phyloP scores from a whole-genome alignment of 2,797 vertebrate genomes.

The Danionella dracula region DNA sequence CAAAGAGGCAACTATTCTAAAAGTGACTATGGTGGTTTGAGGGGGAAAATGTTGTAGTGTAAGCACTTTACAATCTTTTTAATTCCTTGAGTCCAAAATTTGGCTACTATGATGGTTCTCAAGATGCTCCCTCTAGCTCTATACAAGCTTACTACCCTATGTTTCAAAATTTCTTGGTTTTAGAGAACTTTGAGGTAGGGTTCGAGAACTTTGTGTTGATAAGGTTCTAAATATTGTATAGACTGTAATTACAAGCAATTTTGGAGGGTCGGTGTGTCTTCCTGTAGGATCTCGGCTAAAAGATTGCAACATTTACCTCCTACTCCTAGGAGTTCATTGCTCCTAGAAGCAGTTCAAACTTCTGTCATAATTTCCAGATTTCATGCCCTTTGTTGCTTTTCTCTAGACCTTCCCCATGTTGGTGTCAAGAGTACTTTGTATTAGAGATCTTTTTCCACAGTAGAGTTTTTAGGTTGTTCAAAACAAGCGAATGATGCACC shows the following conservation, averaged over 20 bases:
- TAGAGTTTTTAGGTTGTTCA: conserved; percentile 93
- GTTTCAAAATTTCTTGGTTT: too few relatives aligned
- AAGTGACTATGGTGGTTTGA: not conserved
- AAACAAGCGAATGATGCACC: conserved; percentile 90
- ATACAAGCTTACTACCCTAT: too few relatives aligned
- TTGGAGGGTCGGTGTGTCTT: too few relatives aligned
- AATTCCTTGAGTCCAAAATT: not conserved
- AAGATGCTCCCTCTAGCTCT: not conserved
- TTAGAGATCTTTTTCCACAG: conserved; percentile 95
- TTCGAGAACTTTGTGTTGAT: too few relatives aligned
- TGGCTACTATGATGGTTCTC: not conserved
- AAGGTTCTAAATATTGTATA: too few relatives aligned
- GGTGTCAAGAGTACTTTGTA: conserved; percentile 85
- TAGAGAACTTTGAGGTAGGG: too few relatives aligned
- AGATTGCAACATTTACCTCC: too few relatives aligned
- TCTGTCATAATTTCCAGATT: too few relatives aligned
- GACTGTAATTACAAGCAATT: too few relatives aligned
- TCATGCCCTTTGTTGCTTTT: not conserved
- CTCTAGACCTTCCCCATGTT: not conserved
- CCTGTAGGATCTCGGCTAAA: too few relatives aligned
- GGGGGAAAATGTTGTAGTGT: not conserved
- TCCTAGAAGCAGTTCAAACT: not conserved
- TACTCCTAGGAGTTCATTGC: not conserved
- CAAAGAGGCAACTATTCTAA: not conserved
- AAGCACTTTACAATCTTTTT: not conserved